Conservation (phyloP, 2,113 vertebrate species). For the Malurus elegans region DNA sequence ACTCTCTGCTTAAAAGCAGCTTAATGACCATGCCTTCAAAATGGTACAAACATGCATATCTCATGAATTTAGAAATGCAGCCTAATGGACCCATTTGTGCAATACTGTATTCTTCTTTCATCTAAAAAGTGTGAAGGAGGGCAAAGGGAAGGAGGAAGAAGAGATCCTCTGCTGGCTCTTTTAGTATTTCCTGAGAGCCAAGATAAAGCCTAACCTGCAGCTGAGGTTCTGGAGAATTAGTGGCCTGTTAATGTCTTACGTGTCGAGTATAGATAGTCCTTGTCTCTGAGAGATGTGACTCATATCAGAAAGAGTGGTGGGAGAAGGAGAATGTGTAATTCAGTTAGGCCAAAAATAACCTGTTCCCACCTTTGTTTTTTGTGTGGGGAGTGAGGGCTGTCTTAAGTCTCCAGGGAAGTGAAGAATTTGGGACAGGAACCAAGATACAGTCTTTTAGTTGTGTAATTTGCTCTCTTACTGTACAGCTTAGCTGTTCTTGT, state of each 20-base stretch:
- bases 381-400: background rate
- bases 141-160: background rate
- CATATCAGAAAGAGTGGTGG: constrained; percentile 11
- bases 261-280: background rate
- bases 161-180: background rate
- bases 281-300: constrained; percentile 31
- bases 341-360: constrained; percentile 18
- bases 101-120: background rate
- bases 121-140: background rate
- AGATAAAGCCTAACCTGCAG: background rate
- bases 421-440: constrained; percentile 26
- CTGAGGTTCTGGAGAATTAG: background rate
- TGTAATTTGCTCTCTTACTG: background rate
- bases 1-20: background rate
- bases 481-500: background rate
- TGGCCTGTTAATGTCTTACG: background rate
- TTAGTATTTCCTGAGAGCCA: background rate
- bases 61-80: background rate
- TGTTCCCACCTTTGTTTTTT: background rate
- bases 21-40: background rate
- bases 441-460: background rate
- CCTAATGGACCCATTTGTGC: background rate
- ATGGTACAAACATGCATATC: background rate
- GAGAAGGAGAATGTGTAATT: constrained; percentile 32
- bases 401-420: background rate